Conservation (phyloP, 2,888 invertebrate species). For the Himalopsyche japonica region DNA sequence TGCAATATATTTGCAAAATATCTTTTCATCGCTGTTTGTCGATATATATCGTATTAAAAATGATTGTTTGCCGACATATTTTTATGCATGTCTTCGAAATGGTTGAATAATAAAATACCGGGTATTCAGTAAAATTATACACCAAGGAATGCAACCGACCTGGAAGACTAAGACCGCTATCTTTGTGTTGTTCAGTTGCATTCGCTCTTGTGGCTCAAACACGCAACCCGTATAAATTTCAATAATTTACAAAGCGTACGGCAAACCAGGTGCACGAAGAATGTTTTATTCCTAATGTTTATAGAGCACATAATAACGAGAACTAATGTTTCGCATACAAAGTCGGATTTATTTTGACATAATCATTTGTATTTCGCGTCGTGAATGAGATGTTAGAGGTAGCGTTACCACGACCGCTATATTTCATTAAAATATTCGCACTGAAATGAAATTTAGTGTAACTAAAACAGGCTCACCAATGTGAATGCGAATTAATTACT, state of each 20-base stretch:
- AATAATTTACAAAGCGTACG: slow-evolving; percentile 20
- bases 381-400: no score
- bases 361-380: neutral
- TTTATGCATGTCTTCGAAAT: neutral
- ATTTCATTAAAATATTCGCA: no score
- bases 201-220: neutral
- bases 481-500: no score
- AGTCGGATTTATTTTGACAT: slow-evolving; percentile 22
- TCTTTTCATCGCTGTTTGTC: no score
- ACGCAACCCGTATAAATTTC: slow-evolving; percentile 28
- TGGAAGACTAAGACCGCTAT: neutral
- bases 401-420: no score
- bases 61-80: neutral
- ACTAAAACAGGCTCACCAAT: no score
- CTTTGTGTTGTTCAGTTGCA: neutral
- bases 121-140: neutral
- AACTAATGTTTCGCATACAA: slow-evolving; percentile 11
- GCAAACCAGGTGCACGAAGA: slow-evolving; percentile 2
- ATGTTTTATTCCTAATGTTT: slow-evolving; percentile 24
- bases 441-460: no score
- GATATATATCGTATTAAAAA: no score
- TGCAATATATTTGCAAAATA: no score
- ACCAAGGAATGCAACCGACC: neutral
- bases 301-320: slow-evolving; percentile 13
- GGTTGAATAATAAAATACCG: neutral